Conservation (phyloP, 2,888 invertebrate genomes). For the Agriopis marginaria region DNA sequence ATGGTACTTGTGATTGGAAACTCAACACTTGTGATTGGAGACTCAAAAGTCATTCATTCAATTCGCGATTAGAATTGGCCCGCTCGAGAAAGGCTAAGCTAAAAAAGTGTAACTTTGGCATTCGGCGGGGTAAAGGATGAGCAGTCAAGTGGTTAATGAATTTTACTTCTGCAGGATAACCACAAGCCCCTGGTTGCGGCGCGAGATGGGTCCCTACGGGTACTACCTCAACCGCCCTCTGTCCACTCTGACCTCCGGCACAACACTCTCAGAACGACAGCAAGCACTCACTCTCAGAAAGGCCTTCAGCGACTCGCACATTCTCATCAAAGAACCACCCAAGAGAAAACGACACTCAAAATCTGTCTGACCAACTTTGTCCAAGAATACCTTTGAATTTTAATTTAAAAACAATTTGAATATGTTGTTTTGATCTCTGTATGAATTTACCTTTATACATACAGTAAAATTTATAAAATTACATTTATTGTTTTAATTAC, state of each 20-base stretch:
- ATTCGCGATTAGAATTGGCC: no score
- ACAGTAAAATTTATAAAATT: neutral
- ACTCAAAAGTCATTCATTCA: no score
- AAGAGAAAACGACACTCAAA: constrained; percentile 76
- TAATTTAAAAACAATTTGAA: neutral
- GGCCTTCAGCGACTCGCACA: constrained; percentile 74
- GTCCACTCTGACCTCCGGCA: constrained; percentile 58
- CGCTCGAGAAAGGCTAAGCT: no score
- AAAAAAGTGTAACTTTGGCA: no score
- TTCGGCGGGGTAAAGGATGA: no score
- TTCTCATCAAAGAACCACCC: constrained; percentile 66
- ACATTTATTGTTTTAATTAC: neutral
- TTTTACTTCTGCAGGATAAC: constrained; percentile 77
- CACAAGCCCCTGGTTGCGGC: constrained; percentile 85
- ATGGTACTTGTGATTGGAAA: no score
- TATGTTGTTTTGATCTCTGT: neutral
- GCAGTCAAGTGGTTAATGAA: no score
- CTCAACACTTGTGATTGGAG: no score
- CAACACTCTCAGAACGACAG: constrained; percentile 51
- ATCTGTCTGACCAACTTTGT: constrained; percentile 60
- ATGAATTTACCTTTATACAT: constrained; percentile 4
- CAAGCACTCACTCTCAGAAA: constrained; percentile 59
- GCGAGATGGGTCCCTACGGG: constrained; percentile 87
- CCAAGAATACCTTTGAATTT: neutral
- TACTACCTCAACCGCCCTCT: constrained; percentile 85